Conservation (phyloP, 2,113 vertebrate species). For the Dasypus novemcinctus region DNA sequence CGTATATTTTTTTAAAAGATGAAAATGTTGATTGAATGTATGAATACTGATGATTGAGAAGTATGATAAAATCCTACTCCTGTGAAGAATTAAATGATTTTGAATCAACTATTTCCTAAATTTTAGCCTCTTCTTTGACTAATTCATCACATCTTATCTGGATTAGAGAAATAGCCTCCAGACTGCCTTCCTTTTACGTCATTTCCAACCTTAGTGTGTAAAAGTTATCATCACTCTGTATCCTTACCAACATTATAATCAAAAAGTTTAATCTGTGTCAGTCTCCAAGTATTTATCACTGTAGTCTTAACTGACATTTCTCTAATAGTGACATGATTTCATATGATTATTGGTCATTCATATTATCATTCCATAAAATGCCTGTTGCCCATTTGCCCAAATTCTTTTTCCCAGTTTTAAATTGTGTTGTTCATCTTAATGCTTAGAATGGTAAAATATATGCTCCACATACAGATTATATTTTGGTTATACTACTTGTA, state of each 20-base stretch:
- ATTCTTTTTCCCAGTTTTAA: not conserved
- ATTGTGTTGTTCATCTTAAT: not conserved
- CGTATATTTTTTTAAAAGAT: not conserved
- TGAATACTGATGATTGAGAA: not conserved
- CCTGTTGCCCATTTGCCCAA: not conserved
- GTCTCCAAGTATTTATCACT: not conserved
- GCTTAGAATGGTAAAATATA: not conserved
- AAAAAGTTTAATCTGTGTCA: not conserved
- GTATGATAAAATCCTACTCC: not conserved
- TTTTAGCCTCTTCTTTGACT: not conserved
- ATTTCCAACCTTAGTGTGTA: not conserved
- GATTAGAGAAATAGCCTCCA: not conserved
- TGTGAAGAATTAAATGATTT: not conserved
- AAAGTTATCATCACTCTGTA: not conserved
- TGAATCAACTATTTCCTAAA: not conserved
- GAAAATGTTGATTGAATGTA: not conserved
- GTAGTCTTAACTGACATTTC: not conserved
- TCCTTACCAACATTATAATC: not conserved
- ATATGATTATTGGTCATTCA: not conserved
- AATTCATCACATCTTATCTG: not conserved
- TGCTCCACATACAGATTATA: not conserved
- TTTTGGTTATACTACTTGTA: not conserved
- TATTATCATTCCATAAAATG: not conserved
- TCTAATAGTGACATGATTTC: not conserved
- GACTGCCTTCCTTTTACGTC: not conserved